Percentiles rank a stretch among this genome's conserved stretches.
Conservation (phyloP, 2,888 invertebrate species). For the Cheiracanthium punctorium region DNA sequence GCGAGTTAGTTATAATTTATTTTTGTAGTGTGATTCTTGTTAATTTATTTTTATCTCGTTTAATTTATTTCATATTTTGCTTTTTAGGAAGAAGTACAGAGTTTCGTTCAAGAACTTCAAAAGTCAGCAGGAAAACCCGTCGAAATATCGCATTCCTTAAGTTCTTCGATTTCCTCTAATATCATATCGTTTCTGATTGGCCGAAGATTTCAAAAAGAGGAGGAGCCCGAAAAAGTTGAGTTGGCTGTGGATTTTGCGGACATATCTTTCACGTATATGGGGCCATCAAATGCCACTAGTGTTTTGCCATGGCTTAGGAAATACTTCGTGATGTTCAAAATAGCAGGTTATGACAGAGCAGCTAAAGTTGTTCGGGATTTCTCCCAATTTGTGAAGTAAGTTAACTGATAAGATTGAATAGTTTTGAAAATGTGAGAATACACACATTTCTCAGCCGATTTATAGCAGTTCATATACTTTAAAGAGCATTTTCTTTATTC, state of each 20-base stretch:
- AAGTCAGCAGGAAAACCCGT: constrained; percentile 9
- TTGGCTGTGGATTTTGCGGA: constrained; percentile 26
- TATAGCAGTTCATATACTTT: too few relatives aligned
- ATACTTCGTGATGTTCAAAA: too few relatives aligned
- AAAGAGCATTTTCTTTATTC: too few relatives aligned
- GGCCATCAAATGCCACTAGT: constrained; percentile 17
- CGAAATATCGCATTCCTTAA: constrained; percentile 27
- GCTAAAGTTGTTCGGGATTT: constrained; percentile 11
- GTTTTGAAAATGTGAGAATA: too few relatives aligned
- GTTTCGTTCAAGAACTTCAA: constrained; percentile 6
- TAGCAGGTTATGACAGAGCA: constrained; percentile 48
- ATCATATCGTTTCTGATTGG: constrained; percentile 57
- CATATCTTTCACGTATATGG: constrained; percentile 32
- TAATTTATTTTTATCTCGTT: too few relatives aligned
- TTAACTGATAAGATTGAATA: too few relatives aligned
- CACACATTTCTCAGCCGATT: too few relatives aligned
- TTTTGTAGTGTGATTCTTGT: too few relatives aligned
- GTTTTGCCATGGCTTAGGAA: too few relatives aligned
- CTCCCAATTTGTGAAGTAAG: constrained; percentile 31
- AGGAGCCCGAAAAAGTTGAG: constrained; percentile 39
- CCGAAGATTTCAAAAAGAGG: constrained; percentile 25
- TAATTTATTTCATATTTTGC: too few relatives aligned
- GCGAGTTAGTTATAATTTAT: too few relatives aligned
- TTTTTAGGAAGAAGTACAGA: constrained; percentile 32
- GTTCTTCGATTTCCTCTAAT: constrained; percentile 40